Evolutionary conservation across 2,797 vertebrate genomes (phyloP), one percentile per base, ranked within the genome.

Genomic region (Oophaga sylvatica): DNA sequence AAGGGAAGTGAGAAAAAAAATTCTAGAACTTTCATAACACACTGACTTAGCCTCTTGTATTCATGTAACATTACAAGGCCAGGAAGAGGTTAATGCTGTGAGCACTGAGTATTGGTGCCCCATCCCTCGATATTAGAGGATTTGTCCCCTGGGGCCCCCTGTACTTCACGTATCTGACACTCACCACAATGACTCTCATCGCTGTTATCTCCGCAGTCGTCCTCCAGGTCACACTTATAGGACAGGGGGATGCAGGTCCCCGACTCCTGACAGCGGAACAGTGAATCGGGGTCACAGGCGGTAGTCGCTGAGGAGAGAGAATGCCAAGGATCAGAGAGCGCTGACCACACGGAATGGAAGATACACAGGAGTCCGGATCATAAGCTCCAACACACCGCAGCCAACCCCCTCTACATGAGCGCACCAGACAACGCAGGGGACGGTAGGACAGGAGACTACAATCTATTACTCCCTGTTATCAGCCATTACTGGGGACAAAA

Each of bases 171-270:
- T 7, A 31, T 31, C 17, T 29, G 77, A 3, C 16, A 29, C 95
- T 94, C 92, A 99, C 98, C 96, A 16, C 98, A 99, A 91, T 96
- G 96, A 15, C 95, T 96, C 57, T 99, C 98, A 0, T 99, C 98
- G 0, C 98, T 99, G 93, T 99, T 98, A 91, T 99, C 98, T 0
- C 98, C 97, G 19, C 98, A 99, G 93, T 99, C 98, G 0, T 99
- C 98, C 89, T 99, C 98, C 0, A 97, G 97, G 93, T 99, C 98
- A 41, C 98, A 99, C 48, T 97, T 98, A 92, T 99, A 99, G 87
- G 97, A 97, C 68, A 97, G 93, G 0, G 98, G 98, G 92, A 99
- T 97, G 88, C 98, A 99, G 87, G 97, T 97, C 31, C 98, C 97
- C 0, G 98, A 99, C 79, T 94, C 95, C 80, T 96, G 93, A 90